Percentiles rank a stretch among this genome's conserved stretches.
Conservation (phyloP, 2,888 invertebrate species). For the Agonum fuliginosum region DNA sequence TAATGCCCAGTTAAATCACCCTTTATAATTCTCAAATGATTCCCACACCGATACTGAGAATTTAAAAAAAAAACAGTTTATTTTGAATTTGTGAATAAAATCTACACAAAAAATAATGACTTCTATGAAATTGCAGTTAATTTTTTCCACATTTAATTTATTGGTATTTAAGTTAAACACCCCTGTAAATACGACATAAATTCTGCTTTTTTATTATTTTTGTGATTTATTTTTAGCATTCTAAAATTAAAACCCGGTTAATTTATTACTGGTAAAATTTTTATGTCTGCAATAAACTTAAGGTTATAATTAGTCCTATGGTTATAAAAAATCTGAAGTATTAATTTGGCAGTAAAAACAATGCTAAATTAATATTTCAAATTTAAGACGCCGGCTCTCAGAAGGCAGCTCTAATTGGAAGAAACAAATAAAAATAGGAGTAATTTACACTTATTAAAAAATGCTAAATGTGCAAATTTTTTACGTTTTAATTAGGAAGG, state of each 20-base stretch:
- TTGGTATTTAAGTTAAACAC: background rate
- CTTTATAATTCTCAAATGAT: too few species aligned
- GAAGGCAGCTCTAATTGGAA: too few species aligned
- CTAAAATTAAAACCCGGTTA: slow-evolving; percentile 33
- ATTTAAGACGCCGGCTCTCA: too few species aligned
- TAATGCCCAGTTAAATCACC: too few species aligned
- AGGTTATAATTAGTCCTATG: slow-evolving; percentile 24
- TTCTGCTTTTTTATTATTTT: background rate
- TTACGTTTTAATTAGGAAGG: too few species aligned
- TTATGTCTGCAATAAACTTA: slow-evolving; percentile 30
- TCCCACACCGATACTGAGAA: too few species aligned
- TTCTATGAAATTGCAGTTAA: background rate
- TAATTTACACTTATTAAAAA: background rate
- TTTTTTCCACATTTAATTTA: background rate
- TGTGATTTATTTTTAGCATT: background rate
- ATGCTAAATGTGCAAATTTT: background rate
- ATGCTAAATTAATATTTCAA: slow-evolving; percentile 5
- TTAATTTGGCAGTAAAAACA: slow-evolving; percentile 8
- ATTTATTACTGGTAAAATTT: slow-evolving; percentile 33
- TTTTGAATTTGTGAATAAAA: background rate
- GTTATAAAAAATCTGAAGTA: slow-evolving; percentile 5
- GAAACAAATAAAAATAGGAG: background rate
- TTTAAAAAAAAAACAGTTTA: too few species aligned
- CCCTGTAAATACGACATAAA: slow-evolving; percentile 5
- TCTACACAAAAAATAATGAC: background rate